These are phyloP conservation scores for Deilephila porcellus DNA, from an alignment of 2,888 invertebrate species.

Conservation along the genomic window DNA sequence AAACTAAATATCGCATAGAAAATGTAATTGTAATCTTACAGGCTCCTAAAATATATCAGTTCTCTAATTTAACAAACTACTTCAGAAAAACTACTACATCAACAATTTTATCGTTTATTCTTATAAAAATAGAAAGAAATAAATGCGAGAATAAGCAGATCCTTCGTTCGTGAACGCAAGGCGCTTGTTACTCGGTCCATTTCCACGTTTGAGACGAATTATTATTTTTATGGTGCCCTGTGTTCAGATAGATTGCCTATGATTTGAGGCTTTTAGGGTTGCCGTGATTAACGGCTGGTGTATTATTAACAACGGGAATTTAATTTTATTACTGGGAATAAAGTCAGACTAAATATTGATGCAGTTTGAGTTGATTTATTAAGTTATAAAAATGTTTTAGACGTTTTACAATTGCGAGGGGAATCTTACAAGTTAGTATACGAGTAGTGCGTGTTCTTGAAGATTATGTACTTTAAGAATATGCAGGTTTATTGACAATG, in stretches of 20 bases:
- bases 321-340: constrained; percentile 12
- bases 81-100: no score
- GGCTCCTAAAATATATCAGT: no score
- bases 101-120: no score
- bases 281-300: constrained; percentile 55
- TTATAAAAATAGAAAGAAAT: no score
- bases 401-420: background rate
- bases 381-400: background rate
- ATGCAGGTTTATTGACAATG: background rate
- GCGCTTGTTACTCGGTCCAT: constrained; percentile 31
- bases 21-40: no score
- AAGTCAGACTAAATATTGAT: background rate
- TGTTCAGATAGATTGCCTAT: constrained; percentile 76
- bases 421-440: no score
- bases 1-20: no score
- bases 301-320: constrained; percentile 41
- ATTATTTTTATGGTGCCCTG: constrained; percentile 80
- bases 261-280: constrained; percentile 75
- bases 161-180: background rate
- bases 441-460: no score
- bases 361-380: background rate
- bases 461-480: no score
- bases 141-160: background rate
- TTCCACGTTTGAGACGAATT: constrained; percentile 67
- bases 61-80: no score